Conservation (phyloP, 2,888 invertebrate genomes). For the Cantharis rustica region DNA sequence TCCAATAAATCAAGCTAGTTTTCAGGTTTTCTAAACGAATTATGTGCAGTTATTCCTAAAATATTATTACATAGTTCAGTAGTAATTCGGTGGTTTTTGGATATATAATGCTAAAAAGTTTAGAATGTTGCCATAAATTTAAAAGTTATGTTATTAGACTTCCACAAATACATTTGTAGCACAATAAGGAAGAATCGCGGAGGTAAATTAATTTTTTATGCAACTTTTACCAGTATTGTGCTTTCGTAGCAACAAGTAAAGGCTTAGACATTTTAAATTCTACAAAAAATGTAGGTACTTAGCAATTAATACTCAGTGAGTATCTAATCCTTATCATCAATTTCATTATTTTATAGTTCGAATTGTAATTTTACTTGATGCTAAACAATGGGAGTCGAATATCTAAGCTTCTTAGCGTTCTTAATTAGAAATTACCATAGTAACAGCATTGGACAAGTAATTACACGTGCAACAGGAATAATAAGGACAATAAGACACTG, state of each 20-base stretch:
- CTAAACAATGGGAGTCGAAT: constrained; percentile 23
- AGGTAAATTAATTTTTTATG: neutral
- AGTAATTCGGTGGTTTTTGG: constrained; percentile 18
- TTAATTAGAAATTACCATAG: constrained; percentile 48
- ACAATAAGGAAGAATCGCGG: neutral
- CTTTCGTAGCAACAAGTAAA: neutral
- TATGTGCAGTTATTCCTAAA: constrained; percentile 26
- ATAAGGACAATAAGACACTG: constrained; percentile 38
- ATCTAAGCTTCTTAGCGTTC: constrained; percentile 36
- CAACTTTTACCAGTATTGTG: neutral
- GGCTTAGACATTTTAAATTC: neutral
- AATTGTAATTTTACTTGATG: neutral
- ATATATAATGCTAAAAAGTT: constrained; percentile 22
- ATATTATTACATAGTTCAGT: constrained; percentile 25
- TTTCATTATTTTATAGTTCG: neutral
- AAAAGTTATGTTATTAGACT: constrained; percentile 3
- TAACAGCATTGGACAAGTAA: constrained; percentile 41
- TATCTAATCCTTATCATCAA: neutral
- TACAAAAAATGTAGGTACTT: neutral
- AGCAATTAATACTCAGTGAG: neutral
- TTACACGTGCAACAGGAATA: constrained; percentile 41
- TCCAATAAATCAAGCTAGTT: constrained; percentile 24
- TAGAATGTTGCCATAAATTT: constrained; percentile 7
- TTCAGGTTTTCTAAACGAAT: constrained; percentile 21
- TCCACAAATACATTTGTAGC: neutral